phyloP scores from a whole-genome alignment of 2,888 invertebrate genomes.

The Meteorus colon region DNA sequence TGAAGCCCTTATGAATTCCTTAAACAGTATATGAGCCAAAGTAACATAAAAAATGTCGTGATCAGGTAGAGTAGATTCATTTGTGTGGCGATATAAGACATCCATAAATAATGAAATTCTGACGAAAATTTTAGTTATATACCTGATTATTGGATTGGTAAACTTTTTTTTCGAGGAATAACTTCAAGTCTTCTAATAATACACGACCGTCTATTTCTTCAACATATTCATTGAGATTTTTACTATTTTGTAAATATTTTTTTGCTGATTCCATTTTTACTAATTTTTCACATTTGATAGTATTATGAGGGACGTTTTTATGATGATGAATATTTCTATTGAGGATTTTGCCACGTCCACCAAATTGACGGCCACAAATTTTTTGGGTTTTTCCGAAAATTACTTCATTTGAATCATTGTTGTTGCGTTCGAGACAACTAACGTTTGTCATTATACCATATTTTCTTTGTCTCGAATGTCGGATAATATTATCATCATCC shows the following conservation, averaged over 20 bases:
- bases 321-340: conserved; percentile 67
- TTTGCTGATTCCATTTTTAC: conserved; percentile 77
- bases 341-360: conserved; percentile 65
- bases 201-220: conserved; percentile 47
- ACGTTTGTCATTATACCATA: conserved; percentile 68
- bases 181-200: conserved; percentile 64
- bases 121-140: conserved; percentile 29
- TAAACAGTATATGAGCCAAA: no score
- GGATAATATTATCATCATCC: conserved; percentile 66
- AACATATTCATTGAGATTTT: conserved; percentile 41
- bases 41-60: no score
- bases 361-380: conserved; percentile 73
- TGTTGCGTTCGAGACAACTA: conserved; percentile 58
- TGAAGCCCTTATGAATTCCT: no score
- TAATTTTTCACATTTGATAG: conserved; percentile 76
- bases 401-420: conserved; percentile 68
- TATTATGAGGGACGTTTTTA: conserved; percentile 55
- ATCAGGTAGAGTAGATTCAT: not conserved
- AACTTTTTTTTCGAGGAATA: conserved; percentile 61
- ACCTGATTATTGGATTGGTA: conserved; percentile 62
- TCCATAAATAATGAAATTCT: not conserved
- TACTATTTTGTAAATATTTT: conserved; percentile 69
- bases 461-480: conserved; percentile 63
- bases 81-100: not conserved
- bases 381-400: conserved; percentile 73